These are phyloP conservation scores for Cirrhinus molitorella DNA, from an alignment of 2,797 vertebrate species.

Conservation along the genomic window DNA sequence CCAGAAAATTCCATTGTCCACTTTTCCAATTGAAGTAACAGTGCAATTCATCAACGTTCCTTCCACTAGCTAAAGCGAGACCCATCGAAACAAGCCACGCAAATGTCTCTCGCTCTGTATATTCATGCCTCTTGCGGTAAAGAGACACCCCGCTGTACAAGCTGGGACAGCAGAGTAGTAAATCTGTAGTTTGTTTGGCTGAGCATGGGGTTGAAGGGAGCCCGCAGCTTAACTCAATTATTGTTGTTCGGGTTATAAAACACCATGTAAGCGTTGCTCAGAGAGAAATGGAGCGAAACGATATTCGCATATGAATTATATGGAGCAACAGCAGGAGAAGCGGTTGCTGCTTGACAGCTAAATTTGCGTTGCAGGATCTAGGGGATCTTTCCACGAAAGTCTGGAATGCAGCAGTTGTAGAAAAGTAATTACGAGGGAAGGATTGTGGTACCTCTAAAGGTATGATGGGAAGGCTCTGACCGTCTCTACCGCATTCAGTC, in stretches of 20 bases:
- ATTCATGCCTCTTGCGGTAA: constrained; percentile 22
- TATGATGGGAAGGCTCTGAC: not conserved
- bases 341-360: not conserved
- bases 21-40: constrained; percentile 22
- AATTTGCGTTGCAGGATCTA: not conserved
- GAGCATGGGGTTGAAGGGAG: constrained; percentile 21
- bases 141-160: constrained; percentile 23
- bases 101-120: not conserved
- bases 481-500: not conserved
- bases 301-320: constrained; percentile 28
- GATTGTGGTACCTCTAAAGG: constrained; percentile 8
- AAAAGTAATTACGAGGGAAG: constrained; percentile 1
- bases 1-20: constrained; percentile 24
- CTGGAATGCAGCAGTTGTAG: not conserved
- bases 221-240: constrained; percentile 35
- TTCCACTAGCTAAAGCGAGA: constrained; percentile 9
- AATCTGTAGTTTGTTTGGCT: constrained; percentile 44
- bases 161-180: constrained; percentile 27
- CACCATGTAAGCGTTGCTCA: constrained; percentile 25
- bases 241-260: constrained; percentile 45
- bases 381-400: constrained; percentile 3
- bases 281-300: constrained; percentile 13
- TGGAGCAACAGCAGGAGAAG: constrained; percentile 18
- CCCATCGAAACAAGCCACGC: not conserved
- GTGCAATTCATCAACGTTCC: not conserved